These are phyloP conservation scores for Cephus sareptanus DNA, from an alignment of 2,888 invertebrate genomes.

Conservation along the genomic window DNA sequence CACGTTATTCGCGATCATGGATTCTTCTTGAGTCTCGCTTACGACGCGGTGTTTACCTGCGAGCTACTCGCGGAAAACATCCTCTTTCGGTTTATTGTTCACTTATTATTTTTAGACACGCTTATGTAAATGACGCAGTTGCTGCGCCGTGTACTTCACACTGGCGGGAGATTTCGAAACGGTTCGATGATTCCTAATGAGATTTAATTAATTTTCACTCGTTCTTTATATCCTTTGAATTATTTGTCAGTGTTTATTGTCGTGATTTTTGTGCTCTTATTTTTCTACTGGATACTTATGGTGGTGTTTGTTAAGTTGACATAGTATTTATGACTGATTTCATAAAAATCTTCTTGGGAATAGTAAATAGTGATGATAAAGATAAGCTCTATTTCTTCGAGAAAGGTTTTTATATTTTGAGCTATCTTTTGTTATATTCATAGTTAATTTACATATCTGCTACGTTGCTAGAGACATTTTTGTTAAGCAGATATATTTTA, in stretches of 20 bases:
- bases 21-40: not conserved
- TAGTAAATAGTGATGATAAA: not conserved
- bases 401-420: not conserved
- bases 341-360: not conserved
- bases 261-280: not conserved
- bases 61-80: slow-evolving; percentile 6
- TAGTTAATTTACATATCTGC: not conserved
- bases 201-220: not conserved
- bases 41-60: slow-evolving; percentile 18
- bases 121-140: slow-evolving; percentile 62
- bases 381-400: not conserved
- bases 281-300: not conserved
- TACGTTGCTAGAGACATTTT: not conserved
- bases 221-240: not conserved
- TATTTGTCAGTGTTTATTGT: not conserved
- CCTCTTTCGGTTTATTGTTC: slow-evolving; percentile 43
- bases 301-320: not conserved
- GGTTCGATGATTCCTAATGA: slow-evolving; percentile 2
- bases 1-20: not conserved
- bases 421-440: not conserved
- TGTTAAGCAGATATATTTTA: not conserved
- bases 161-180: slow-evolving; percentile 48
- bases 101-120: slow-evolving; percentile 56
- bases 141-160: slow-evolving; percentile 31
- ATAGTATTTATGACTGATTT: not conserved